A percentile compares a stretch with the other conserved stretches of the same genome.
Evolutionary conservation across 1,140 invertebrate genomes (phyloP).

Genomic region (Platyscapa corneri): DNA sequence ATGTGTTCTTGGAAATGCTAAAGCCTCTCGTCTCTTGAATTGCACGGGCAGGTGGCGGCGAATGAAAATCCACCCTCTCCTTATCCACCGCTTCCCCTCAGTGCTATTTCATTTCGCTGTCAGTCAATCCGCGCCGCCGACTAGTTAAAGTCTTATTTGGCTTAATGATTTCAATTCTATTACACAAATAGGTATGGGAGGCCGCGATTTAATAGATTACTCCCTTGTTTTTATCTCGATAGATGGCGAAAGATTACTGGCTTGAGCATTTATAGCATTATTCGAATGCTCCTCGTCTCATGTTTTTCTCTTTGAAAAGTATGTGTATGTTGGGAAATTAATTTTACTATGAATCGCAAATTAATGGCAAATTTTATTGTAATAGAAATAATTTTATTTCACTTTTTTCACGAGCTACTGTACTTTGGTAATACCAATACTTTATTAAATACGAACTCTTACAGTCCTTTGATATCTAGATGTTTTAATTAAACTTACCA

Average conservation of each 20-base stretch:
- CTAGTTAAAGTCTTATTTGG: not conserved
- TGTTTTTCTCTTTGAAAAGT: not conserved
- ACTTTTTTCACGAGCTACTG: too few relatives aligned
- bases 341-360: not conserved
- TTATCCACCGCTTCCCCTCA: too few relatives aligned
- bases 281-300: not conserved
- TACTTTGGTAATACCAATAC: too few relatives aligned
- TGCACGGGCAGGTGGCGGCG: conserved; percentile 21
- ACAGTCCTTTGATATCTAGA: too few relatives aligned
- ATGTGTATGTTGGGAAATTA: not conserved
- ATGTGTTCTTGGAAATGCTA: conserved; percentile 16
- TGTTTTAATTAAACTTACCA: too few relatives aligned
- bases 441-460: too few relatives aligned
- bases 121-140: not conserved
- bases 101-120: not conserved
- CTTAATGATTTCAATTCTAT: conserved; percentile 15
- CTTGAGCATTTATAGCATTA: not conserved
- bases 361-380: not conserved
- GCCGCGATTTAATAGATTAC: not conserved
- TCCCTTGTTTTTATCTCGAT: not conserved
- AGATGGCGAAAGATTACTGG: not conserved
- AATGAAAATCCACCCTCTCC: conserved; percentile 10
- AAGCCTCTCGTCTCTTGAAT: not conserved
- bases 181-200: conserved; percentile 13
- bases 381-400: too few relatives aligned